Conservation (phyloP, 2,113 vertebrate genomes). For the Cyanoramphus novaezelandiae region DNA sequence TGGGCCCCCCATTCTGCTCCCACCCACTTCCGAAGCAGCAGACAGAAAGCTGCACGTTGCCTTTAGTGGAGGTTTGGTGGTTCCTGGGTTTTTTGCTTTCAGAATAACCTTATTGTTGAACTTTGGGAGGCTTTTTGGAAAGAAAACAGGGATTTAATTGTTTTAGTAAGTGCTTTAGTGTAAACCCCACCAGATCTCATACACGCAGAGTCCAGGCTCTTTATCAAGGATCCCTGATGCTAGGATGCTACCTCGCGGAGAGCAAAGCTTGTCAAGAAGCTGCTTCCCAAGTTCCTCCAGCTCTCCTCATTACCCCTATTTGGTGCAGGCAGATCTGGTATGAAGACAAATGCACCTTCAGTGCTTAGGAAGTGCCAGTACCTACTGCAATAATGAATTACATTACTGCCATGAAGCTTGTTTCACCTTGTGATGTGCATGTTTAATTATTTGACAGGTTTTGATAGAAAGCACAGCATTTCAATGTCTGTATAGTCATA, state of each 20-base stretch:
- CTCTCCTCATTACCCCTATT: neutral
- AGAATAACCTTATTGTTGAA: neutral
- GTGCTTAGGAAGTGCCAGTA: neutral
- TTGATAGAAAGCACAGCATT: neutral
- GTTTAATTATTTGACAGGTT: constrained; percentile 33
- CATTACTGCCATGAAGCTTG: neutral
- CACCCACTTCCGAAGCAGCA: neutral
- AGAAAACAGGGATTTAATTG: neutral
- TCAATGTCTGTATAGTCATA: neutral
- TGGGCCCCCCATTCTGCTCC: neutral
- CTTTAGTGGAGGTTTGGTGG: neutral
- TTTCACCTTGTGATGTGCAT: neutral
- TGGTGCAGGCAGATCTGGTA: neutral
- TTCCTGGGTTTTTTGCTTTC: neutral
- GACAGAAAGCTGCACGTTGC: neutral
- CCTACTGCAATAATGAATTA: neutral
- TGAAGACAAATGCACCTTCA: neutral
- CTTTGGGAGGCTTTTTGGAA: neutral
- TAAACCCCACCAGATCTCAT: accelerated
- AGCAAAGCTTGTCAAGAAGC: neutral
- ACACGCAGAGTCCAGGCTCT: too few relatives aligned
- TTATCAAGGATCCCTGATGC: neutral
- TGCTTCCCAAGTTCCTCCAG: neutral
- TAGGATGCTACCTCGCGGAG: neutral
- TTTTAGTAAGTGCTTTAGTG: neutral